Conservation (phyloP, 2,888 invertebrate species). For the Troides oblongomaculatus region DNA sequence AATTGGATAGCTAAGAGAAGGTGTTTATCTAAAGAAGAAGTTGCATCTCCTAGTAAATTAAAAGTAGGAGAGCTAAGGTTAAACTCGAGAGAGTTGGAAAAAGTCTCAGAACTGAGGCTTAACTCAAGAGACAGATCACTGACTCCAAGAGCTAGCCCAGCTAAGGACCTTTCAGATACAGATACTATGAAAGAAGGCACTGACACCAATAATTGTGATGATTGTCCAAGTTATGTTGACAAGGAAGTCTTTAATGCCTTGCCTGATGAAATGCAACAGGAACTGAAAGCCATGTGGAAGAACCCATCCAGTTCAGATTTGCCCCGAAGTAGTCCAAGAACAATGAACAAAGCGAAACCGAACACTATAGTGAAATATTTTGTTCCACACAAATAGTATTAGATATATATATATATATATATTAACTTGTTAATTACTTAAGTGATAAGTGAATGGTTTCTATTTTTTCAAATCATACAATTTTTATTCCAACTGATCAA, state of each 20-base stretch:
- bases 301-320: conserved; percentile 68
- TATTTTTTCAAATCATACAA: conserved; percentile 80
- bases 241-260: conserved; percentile 85
- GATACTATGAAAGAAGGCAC: conserved; percentile 65
- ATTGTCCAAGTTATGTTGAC: conserved; percentile 84
- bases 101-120: conserved; percentile 70
- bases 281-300: conserved; percentile 85
- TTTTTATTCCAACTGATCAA: conserved; percentile 78
- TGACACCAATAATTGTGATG: conserved; percentile 65
- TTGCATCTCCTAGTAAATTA: conserved; percentile 85
- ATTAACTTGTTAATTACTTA: conserved; percentile 75
- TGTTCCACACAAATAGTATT: conserved; percentile 83
- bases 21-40: conserved; percentile 73
- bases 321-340: conserved; percentile 68
- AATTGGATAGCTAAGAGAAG: conserved; percentile 74
- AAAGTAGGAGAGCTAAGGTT: conserved; percentile 84
- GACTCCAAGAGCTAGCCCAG: conserved; percentile 72
- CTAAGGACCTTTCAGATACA: conserved; percentile 67
- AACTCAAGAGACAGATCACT: conserved; percentile 70
- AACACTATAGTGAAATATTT: conserved; percentile 86
- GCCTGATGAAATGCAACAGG: conserved; percentile 86
- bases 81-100: conserved; percentile 82
- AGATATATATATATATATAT: conserved; percentile 53
- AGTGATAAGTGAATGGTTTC: conserved; percentile 79
- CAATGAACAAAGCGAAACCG: conserved; percentile 77